These are phyloP conservation scores for Eospalax fontanierii DNA, from an alignment of 2,797 vertebrate species.

Conservation along the genomic window DNA sequence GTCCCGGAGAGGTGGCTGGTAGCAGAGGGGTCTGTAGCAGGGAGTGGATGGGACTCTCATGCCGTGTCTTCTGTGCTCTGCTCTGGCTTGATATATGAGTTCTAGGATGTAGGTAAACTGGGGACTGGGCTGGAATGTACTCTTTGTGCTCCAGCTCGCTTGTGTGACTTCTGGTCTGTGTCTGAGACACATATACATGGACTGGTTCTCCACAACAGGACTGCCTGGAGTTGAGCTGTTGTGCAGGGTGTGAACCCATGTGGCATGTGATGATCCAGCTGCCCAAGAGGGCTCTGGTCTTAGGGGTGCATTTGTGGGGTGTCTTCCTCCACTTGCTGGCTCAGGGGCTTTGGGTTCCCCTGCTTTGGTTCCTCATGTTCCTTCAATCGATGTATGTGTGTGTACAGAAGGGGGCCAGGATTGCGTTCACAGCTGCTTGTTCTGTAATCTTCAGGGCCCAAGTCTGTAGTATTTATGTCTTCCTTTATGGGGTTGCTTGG, in stretches of 20 bases:
- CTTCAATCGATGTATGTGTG: neutral
- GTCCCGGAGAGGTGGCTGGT: neutral
- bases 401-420: neutral
- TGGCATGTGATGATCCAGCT: slow-evolving; percentile 40
- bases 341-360: neutral
- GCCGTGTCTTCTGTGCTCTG: neutral
- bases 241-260: neutral
- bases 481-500: slow-evolving; percentile 64
- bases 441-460: neutral
- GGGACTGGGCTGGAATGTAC: neutral
- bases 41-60: neutral
- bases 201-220: neutral
- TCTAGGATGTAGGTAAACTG: slow-evolving; percentile 17
- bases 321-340: slow-evolving; percentile 40
- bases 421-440: fast-evolving
- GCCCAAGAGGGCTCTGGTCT: neutral
- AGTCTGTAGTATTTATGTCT: fast-evolving
- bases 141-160: neutral
- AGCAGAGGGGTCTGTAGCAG: neutral
- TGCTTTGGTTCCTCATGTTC: neutral
- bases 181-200: neutral
- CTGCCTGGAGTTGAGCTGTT: neutral
- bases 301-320: neutral
- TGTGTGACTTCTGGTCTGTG: neutral
- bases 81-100: neutral